These are phyloP conservation scores for Tangara arthus DNA, from an alignment of 2,797 vertebrate genomes.

Conservation along the genomic window DNA sequence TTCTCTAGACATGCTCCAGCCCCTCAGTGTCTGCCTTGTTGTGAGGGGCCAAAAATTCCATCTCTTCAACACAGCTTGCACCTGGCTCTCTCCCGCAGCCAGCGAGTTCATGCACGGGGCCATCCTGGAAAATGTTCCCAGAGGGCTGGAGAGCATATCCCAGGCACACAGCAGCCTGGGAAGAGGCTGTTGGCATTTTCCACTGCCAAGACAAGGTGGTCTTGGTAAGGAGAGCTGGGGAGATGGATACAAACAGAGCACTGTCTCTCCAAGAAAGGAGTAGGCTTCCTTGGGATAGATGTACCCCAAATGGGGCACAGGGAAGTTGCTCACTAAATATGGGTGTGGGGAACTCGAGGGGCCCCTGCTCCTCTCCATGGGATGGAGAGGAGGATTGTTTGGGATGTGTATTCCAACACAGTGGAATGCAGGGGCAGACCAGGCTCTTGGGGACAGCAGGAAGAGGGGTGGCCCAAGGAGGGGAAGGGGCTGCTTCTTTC, in stretches of 20 bases:
- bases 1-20: background rate
- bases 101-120: rapidly evolving
- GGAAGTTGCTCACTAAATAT: background rate
- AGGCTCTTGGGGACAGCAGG: background rate
- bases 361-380: background rate
- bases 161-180: background rate
- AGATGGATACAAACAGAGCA: background rate
- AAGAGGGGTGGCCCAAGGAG: background rate
- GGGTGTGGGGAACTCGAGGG: background rate
- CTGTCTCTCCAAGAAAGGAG: rapidly evolving
- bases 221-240: background rate
- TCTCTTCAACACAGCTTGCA: background rate
- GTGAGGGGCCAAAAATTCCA: background rate
- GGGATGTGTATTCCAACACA: background rate
- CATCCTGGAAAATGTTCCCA: background rate
- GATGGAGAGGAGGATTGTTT: background rate
- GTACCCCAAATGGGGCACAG: rapidly evolving
- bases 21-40: background rate
- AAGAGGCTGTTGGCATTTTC: background rate
- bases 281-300: background rate
- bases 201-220: too few relatives aligned
- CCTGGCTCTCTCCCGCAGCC: background rate
- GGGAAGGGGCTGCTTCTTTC: background rate
- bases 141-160: background rate
- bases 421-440: background rate